phyloP scores from a whole-genome alignment of 1,140 invertebrate genomes.

The Calliopsis andreniformis region DNA sequence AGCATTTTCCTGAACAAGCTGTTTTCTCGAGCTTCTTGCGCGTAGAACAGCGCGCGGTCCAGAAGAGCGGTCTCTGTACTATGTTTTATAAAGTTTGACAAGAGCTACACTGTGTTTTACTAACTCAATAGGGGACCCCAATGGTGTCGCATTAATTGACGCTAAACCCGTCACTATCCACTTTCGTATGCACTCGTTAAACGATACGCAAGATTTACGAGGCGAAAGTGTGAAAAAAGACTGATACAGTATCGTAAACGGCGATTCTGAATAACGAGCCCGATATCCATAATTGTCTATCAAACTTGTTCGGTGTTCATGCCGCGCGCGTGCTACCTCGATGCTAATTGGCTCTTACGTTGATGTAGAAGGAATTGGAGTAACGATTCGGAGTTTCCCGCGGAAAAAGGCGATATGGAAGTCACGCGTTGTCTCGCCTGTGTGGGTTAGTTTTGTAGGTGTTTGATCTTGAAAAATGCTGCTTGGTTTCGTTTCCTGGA shows the following conservation, averaged over 20 bases:
- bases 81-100: too few species aligned
- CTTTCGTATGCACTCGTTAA: slow-evolving; percentile 19
- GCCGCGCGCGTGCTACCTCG: not conserved
- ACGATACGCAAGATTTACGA: slow-evolving; percentile 38
- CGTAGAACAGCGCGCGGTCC: not conserved
- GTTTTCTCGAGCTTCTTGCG: not conserved
- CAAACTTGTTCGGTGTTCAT: slow-evolving; percentile 13
- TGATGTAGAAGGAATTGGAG: not conserved
- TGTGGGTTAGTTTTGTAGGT: slow-evolving; percentile 9
- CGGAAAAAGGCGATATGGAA: not conserved
- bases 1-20: slow-evolving; percentile 13
- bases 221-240: slow-evolving; percentile 18
- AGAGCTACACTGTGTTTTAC: not conserved
- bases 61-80: too few species aligned
- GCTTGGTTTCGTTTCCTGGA: not conserved
- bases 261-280: slow-evolving; percentile 38
- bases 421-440: not conserved
- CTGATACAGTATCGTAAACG: slow-evolving; percentile 13
- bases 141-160: slow-evolving; percentile 37
- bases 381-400: not conserved
- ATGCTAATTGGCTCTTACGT: not conserved
- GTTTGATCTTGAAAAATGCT: slow-evolving; percentile 9
- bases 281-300: slow-evolving; percentile 49
- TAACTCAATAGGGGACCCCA: not conserved
- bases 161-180: slow-evolving; percentile 19